A percentile compares a stretch with the other conserved stretches of the same genome.
Conservation (phyloP, 2,797 vertebrate genomes). For the Allobates femoralis region DNA sequence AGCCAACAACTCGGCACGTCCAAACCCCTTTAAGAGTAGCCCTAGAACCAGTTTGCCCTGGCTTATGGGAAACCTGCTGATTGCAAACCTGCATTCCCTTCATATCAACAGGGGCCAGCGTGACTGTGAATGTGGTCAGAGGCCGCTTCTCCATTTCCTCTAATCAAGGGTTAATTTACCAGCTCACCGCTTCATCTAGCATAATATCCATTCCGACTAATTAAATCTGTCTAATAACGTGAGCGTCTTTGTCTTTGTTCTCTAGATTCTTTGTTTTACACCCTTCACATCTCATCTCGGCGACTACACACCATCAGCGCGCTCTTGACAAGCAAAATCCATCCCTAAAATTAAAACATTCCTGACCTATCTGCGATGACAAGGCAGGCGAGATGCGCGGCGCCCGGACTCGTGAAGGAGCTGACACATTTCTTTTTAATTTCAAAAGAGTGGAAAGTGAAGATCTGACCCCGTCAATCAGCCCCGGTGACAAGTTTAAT, state of each 20-base stretch:
- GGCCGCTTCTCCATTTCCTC: slow-evolving; percentile 70
- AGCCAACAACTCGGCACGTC: too few species aligned
- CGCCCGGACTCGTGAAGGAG: slow-evolving; percentile 84
- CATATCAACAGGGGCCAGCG: neutral
- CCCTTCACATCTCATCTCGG: slow-evolving; percentile 95
- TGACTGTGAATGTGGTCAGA: slow-evolving; percentile 23
- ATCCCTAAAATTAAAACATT: slow-evolving; percentile 99
- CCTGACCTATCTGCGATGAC: slow-evolving; percentile 91
- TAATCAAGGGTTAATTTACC: slow-evolving; percentile 99
- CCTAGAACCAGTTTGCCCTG: neutral
- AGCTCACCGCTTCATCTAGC: slow-evolving; percentile 94
- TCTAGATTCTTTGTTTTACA: slow-evolving; percentile 92
- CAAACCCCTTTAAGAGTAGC: too few species aligned
- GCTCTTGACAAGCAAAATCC: slow-evolving; percentile 94
- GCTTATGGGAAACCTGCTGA: neutral
- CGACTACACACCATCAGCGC: slow-evolving; percentile 89
- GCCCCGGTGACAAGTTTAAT: slow-evolving; percentile 98
- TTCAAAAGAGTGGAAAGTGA: slow-evolving; percentile 94
- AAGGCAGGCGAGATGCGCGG: slow-evolving; percentile 85
- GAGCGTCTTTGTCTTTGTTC: slow-evolving; percentile 96
- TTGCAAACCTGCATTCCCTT: neutral
- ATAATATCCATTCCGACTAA: slow-evolving; percentile 99
- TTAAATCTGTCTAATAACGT: slow-evolving; percentile 99
- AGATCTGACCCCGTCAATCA: slow-evolving; percentile 99
- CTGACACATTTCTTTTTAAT: slow-evolving; percentile 94